phyloP scores from a whole-genome alignment of 2,888 invertebrate genomes.

The Platynereis dumerilii region DNA sequence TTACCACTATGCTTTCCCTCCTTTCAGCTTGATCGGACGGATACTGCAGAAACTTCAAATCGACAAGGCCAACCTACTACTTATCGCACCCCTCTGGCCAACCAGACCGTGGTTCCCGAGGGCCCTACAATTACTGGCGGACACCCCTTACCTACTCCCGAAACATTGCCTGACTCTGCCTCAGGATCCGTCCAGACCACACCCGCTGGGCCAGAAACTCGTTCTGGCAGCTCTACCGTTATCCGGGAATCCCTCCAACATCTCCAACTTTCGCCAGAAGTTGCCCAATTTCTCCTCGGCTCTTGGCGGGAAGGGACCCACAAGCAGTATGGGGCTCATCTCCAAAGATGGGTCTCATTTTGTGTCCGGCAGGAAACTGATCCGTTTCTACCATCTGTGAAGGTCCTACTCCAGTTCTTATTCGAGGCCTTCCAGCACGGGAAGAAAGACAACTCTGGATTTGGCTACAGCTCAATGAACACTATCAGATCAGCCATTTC shows the following conservation, averaged over 20 bases:
- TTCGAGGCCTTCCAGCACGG: slow-evolving; percentile 13
- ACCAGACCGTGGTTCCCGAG: slow-evolving; percentile 20
- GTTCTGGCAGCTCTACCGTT: background rate
- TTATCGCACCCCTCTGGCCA: slow-evolving; percentile 24
- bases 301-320: slow-evolving; percentile 28
- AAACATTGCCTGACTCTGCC: background rate
- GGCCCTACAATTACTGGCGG: slow-evolving; percentile 1
- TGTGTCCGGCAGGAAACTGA: slow-evolving; percentile 16
- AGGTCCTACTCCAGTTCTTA: slow-evolving; percentile 16
- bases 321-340: slow-evolving; percentile 25
- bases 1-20: slow-evolving; percentile 32
- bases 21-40: slow-evolving; percentile 33
- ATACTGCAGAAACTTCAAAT: slow-evolving; percentile 29
- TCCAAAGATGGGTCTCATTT: slow-evolving; percentile 27
- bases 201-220: background rate
- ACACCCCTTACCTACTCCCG: slow-evolving; percentile 5
- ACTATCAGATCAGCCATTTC: slow-evolving; percentile 25
- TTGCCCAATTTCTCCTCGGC: background rate
- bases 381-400: background rate
- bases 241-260: background rate
- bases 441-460: too few species aligned
- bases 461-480: slow-evolving; percentile 23
- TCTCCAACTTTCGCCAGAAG: background rate
- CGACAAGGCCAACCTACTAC: slow-evolving; percentile 17
- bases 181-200: background rate